These are phyloP conservation scores for Gobio gobio DNA, from an alignment of 2,113 vertebrate species.

Conservation along the genomic window DNA sequence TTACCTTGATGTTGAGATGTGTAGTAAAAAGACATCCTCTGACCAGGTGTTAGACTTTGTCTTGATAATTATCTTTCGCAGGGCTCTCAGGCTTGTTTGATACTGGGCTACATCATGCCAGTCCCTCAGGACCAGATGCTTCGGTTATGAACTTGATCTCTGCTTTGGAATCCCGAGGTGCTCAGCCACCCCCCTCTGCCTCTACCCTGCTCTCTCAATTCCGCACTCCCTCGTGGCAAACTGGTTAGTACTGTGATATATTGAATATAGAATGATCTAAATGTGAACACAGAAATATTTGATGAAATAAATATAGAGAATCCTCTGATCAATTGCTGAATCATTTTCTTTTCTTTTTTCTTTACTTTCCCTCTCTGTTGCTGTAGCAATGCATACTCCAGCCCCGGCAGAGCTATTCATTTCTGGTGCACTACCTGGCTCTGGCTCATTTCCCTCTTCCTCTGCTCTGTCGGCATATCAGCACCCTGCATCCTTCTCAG, in stretches of 20 bases:
- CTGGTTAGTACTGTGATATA: conserved; percentile 73
- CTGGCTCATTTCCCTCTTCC: conserved; percentile 86
- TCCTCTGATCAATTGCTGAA: conserved; percentile 34
- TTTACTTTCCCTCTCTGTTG: conserved; percentile 52
- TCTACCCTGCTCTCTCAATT: conserved; percentile 93
- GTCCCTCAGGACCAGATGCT: conserved; percentile 82
- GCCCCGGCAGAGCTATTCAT: conserved; percentile 91
- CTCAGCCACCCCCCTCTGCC: conserved; percentile 86
- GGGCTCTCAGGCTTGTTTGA: conserved; percentile 90
- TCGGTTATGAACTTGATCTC: conserved; percentile 94
- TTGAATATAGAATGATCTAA: neutral
- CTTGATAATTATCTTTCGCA: conserved; percentile 52
- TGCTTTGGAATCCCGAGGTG: conserved; percentile 87
- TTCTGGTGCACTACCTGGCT: conserved; percentile 85
- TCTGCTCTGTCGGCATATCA: conserved; percentile 90
- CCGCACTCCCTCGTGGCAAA: conserved; percentile 90
- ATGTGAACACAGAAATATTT: conserved; percentile 5
- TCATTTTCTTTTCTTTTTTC: conserved; percentile 7
- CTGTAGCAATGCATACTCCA: conserved; percentile 88
- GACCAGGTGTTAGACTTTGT: neutral
- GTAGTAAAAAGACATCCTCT: neutral
- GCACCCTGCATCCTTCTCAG: conserved; percentile 88
- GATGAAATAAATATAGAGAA: neutral
- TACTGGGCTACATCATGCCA: conserved; percentile 85
- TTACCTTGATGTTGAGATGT: neutral